A percentile compares a stretch with the other conserved stretches of the same genome.
These are phyloP conservation scores for Penelope pileata DNA, from an alignment of 2,113 vertebrate genomes.

Conservation along the genomic window DNA sequence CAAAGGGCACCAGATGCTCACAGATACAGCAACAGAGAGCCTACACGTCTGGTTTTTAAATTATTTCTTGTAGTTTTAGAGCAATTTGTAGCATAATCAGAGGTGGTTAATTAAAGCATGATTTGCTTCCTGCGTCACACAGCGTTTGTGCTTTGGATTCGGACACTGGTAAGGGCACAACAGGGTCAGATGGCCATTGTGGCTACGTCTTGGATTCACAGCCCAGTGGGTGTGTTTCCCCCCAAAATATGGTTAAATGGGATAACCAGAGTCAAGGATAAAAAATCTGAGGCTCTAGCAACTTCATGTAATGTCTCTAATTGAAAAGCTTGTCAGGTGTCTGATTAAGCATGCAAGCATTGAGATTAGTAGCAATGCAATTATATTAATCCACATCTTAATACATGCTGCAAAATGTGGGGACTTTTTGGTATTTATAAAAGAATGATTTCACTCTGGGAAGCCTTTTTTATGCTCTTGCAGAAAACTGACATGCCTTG, in stretches of 20 bases:
- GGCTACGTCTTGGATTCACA: background rate
- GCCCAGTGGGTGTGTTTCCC: background rate
- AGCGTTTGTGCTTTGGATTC: background rate
- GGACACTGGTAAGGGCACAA: background rate
- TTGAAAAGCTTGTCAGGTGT: background rate
- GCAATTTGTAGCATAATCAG: background rate
- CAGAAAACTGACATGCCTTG: background rate
- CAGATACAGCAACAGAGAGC: background rate
- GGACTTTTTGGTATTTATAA: background rate
- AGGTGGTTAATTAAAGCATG: background rate
- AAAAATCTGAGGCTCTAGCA: background rate
- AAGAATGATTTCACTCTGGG: background rate
- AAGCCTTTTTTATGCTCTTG: background rate
- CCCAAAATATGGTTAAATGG: background rate
- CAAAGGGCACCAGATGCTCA: conserved; percentile 42
- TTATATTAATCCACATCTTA: background rate
- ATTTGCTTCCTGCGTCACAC: background rate
- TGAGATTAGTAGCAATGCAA: background rate
- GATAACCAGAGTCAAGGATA: background rate
- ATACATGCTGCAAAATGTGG: background rate
- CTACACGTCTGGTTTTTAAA: background rate
- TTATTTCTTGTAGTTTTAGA: background rate
- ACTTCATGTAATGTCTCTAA: background rate
- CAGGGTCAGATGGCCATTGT: no score
- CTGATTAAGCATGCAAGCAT: background rate